Conservation (phyloP, 1,140 invertebrate genomes). For the Aporrectodea caliginosa region DNA sequence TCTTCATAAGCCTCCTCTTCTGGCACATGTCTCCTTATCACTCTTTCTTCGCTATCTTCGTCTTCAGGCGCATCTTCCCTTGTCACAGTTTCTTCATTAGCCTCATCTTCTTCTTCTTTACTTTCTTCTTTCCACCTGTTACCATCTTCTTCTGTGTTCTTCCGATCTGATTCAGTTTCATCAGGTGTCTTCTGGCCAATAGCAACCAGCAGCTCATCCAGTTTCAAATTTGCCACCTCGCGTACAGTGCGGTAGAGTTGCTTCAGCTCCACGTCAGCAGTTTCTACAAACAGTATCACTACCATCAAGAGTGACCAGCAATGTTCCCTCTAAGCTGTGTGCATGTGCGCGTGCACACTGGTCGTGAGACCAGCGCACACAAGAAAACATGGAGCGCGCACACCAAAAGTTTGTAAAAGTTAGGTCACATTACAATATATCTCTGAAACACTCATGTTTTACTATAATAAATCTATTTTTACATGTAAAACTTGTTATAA, state of each 20-base stretch:
- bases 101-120: neutral
- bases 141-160: neutral
- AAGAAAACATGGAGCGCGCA: too few relatives aligned
- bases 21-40: neutral
- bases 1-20: too few relatives aligned
- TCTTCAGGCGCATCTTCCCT: neutral
- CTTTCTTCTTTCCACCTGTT: neutral
- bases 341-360: too few relatives aligned
- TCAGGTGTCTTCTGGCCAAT: neutral
- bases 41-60: neutral
- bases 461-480: too few relatives aligned
- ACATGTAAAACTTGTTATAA: too few relatives aligned
- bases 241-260: neutral
- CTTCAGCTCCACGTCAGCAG: neutral
- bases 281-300: too few relatives aligned
- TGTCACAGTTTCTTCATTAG: neutral
- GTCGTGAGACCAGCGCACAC: too few relatives aligned
- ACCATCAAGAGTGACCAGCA: too few relatives aligned
- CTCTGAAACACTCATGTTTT: too few relatives aligned
- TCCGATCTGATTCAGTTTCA: neutral
- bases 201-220: neutral
- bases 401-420: too few relatives aligned
- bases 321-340: too few relatives aligned
- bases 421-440: too few relatives aligned
- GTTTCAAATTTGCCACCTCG: neutral